These are phyloP conservation scores for Phyllotreta cruciferae DNA, from an alignment of 2,888 invertebrate genomes.

Conservation along the genomic window DNA sequence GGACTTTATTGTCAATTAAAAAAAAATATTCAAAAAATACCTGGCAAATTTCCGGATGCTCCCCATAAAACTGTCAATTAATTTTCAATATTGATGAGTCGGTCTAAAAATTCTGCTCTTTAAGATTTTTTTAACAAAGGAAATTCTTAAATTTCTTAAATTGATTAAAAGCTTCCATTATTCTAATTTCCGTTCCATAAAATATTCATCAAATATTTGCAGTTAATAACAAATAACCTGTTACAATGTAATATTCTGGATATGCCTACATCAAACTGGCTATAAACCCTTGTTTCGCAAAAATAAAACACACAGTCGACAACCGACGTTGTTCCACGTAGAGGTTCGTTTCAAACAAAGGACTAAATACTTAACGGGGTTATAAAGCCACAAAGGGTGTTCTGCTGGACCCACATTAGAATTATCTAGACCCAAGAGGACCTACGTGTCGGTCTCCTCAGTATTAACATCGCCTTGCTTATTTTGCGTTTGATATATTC, in stretches of 20 bases:
- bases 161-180: too few relatives aligned
- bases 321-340: conserved; percentile 15
- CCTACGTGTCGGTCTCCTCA: conserved; percentile 15
- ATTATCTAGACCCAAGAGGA: conserved; percentile 25
- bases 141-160: too few relatives aligned
- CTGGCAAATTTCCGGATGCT: conserved; percentile 4
- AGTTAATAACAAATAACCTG: too few relatives aligned
- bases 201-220: too few relatives aligned
- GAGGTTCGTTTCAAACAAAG: conserved; percentile 26
- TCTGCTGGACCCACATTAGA: conserved; percentile 27
- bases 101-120: background rate
- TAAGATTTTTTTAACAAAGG: background rate
- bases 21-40: conserved; percentile 7
- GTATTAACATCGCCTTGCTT: conserved; percentile 19
- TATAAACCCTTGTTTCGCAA: too few relatives aligned
- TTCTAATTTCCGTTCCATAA: too few relatives aligned
- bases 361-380: conserved; percentile 30
- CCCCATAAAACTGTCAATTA: background rate
- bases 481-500: conserved; percentile 26
- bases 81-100: conserved; percentile 3
- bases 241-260: too few relatives aligned
- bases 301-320: background rate
- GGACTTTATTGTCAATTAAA: conserved; percentile 10
- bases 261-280: too few relatives aligned
- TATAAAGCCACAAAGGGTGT: conserved; percentile 26